These are phyloP conservation scores for Triplophysa rosa DNA, from an alignment of 2,113 vertebrate genomes.

Conservation along the genomic window DNA sequence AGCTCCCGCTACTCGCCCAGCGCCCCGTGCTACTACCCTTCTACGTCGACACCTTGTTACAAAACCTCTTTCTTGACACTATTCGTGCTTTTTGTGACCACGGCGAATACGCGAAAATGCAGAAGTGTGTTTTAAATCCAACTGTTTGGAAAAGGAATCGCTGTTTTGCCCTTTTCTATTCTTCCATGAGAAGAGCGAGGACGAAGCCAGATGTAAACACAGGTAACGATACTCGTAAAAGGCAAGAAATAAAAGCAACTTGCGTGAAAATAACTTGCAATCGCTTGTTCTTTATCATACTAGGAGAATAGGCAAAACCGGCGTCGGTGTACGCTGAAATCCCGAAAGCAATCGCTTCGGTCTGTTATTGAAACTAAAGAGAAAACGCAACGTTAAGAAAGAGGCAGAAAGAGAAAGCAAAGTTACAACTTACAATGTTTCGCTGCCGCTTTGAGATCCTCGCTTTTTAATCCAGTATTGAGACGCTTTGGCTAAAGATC, in stretches of 20 bases:
- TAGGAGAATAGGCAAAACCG: slow-evolving; percentile 63
- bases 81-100: slow-evolving; percentile 53
- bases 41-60: slow-evolving; percentile 56
- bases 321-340: slow-evolving; percentile 59
- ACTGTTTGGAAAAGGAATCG: slow-evolving; percentile 70
- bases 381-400: slow-evolving; percentile 61
- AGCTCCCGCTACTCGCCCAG: slow-evolving; percentile 71
- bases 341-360: slow-evolving; percentile 64
- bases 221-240: slow-evolving; percentile 76
- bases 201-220: slow-evolving; percentile 81
- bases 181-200: slow-evolving; percentile 77
- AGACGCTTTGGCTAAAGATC: slow-evolving; percentile 87
- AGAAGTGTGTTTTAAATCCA: slow-evolving; percentile 67
- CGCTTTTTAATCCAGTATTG: slow-evolving; percentile 89
- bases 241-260: slow-evolving; percentile 67
- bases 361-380: slow-evolving; percentile 66
- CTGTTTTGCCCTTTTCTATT: slow-evolving; percentile 72
- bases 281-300: slow-evolving; percentile 62
- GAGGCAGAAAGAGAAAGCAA: slow-evolving; percentile 75
- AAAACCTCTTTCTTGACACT: slow-evolving; percentile 66
- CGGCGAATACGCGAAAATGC: slow-evolving; percentile 60
- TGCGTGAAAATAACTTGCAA: slow-evolving; percentile 71
- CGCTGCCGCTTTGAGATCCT: slow-evolving; percentile 81
- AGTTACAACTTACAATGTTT: slow-evolving; percentile 96
- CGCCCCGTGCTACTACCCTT: slow-evolving; percentile 57